phyloP scores from a whole-genome alignment of 64 coral and sea anemone genomes.

The Stichodactyla mertensii region DNA sequence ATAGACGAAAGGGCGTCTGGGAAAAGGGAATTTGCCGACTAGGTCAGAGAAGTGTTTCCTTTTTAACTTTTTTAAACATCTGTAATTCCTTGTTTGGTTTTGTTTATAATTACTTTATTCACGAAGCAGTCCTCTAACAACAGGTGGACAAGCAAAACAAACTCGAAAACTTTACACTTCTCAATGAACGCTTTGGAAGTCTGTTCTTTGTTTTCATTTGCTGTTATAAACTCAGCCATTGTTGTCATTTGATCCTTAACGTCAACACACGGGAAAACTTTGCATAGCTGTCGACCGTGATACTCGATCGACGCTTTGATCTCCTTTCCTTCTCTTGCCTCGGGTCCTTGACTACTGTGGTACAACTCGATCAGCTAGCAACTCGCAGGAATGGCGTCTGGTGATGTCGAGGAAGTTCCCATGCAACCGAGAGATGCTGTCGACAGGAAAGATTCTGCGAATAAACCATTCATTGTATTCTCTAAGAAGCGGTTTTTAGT shows the following conservation, averaged over 20 bases:
- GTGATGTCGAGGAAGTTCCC: not conserved
- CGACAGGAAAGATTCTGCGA: not conserved
- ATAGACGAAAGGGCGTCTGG: too few species aligned
- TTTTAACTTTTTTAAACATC: too few species aligned
- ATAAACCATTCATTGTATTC: not conserved
- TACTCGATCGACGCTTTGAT: not conserved
- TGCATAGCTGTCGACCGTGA: not conserved
- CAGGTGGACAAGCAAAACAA: not conserved
- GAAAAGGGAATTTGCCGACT: too few species aligned
- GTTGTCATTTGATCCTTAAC: not conserved
- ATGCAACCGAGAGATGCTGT: not conserved
- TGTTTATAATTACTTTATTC: not conserved
- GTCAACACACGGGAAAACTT: not conserved
- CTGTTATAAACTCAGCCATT: not conserved
- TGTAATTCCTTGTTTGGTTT: not conserved
- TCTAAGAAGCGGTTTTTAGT: slow-evolving; percentile 14
- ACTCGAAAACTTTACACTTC: too few species aligned
- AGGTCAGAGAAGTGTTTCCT: too few species aligned
- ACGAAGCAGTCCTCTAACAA: not conserved
- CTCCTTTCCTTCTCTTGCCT: not conserved
- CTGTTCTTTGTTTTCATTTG: not conserved
- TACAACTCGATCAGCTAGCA: not conserved
- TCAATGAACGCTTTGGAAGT: not conserved
- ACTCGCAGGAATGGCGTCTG: not conserved
- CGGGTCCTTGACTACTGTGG: not conserved